phyloP scores from a whole-genome alignment of 2,888 invertebrate species.

The Campoplex capitator region DNA sequence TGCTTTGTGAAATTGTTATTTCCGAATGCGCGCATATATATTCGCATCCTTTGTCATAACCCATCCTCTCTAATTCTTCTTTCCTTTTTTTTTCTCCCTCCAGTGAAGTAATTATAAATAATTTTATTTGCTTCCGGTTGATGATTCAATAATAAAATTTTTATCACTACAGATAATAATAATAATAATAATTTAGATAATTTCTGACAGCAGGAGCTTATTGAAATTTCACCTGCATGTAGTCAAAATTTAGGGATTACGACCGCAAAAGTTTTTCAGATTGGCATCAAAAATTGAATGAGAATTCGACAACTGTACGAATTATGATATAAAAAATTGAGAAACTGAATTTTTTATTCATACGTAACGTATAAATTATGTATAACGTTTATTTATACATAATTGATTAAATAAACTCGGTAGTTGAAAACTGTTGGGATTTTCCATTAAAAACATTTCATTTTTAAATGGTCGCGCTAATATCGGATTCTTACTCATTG shows the following conservation, averaged over 20 bases:
- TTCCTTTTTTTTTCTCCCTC: constrained; percentile 3
- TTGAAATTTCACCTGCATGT: neutral
- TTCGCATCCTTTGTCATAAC: constrained; percentile 1
- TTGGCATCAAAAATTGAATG: neutral
- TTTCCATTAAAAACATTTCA: neutral
- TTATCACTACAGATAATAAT: neutral
- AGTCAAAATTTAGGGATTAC: neutral
- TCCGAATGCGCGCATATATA: constrained; percentile 1
- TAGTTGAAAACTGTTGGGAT: too few species aligned
- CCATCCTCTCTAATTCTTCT: neutral
- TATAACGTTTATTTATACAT: too few species aligned
- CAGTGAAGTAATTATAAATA: neutral
- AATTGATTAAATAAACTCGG: too few species aligned
- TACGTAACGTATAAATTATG: neutral
- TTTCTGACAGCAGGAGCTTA: neutral
- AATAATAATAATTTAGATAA: neutral
- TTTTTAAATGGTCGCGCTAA: neutral
- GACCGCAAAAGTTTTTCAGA: neutral
- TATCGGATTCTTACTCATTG: neutral
- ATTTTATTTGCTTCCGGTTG: neutral
- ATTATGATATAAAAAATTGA: neutral
- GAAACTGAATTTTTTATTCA: neutral
- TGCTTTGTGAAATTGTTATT: constrained; percentile 40
- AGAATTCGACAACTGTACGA: neutral
- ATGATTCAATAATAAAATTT: constrained; percentile 6